phyloP scores from a whole-genome alignment of 2,113 vertebrate species.

The Antennarius striatus region DNA sequence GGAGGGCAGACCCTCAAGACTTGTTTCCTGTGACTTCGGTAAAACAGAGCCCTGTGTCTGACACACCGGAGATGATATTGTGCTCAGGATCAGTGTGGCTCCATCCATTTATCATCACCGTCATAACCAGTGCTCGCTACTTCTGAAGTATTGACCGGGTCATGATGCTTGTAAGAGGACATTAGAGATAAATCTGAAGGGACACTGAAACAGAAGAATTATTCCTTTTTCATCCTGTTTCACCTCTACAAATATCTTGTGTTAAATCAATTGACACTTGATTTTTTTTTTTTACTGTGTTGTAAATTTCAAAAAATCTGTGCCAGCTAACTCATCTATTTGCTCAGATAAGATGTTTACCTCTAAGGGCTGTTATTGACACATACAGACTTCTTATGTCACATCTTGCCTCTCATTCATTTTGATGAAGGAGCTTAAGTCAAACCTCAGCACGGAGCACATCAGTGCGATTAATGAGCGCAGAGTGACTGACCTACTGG shows the following conservation, averaged over 20 bases:
- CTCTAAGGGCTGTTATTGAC: constrained; percentile 51
- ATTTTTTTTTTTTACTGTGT: neutral
- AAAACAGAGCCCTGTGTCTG: constrained; percentile 81
- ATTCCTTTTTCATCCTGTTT: constrained; percentile 31
- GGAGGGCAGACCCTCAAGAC: constrained; percentile 83
- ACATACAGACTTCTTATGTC: constrained; percentile 52
- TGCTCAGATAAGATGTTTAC: constrained; percentile 24
- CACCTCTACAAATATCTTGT: constrained; percentile 26
- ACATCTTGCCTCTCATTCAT: constrained; percentile 53
- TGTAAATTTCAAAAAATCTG: constrained; percentile 15
- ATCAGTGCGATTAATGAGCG: constrained; percentile 77
- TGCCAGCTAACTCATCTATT: neutral
- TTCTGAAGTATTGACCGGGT: constrained; percentile 71
- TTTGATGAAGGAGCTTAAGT: constrained; percentile 69
- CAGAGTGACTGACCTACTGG: constrained; percentile 73
- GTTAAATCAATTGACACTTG: constrained; percentile 14
- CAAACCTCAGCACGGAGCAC: constrained; percentile 60
- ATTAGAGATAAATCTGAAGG: constrained; percentile 63
- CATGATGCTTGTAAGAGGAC: constrained; percentile 62
- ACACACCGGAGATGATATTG: constrained; percentile 85
- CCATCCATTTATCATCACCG: constrained; percentile 79
- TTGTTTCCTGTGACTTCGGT: constrained; percentile 91
- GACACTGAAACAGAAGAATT: constrained; percentile 42
- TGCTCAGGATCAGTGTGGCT: constrained; percentile 83
- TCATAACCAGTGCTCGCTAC: constrained; percentile 67